A percentile compares a stretch with the other conserved stretches of the same genome.
Conservation (phyloP, 2,888 invertebrate species). For the Meteorus cinctellus region DNA sequence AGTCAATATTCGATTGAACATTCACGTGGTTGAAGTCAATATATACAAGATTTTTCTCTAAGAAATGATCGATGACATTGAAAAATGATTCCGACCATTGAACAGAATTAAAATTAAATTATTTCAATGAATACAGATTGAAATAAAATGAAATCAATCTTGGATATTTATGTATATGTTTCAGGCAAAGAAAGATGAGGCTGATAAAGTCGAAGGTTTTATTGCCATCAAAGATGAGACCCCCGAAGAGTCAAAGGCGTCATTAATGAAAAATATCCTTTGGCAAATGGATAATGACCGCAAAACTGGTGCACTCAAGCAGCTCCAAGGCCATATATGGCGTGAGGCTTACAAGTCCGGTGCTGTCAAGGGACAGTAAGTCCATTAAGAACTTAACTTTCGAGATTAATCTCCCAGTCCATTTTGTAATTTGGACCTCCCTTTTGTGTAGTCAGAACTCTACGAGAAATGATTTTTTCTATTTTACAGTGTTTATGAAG, state of each 20-base stretch:
- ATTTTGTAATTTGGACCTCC: not conserved
- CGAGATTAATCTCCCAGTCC: not conserved
- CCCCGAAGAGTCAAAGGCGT: conserved; percentile 77
- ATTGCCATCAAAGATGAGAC: conserved; percentile 76
- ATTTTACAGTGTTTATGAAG: conserved; percentile 86
- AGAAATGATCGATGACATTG: not conserved
- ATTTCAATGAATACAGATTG: not conserved
- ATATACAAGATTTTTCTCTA: not conserved
- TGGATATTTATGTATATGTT: conserved; percentile 35
- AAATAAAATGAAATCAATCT: conserved; percentile 7
- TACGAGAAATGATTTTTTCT: conserved; percentile 10
- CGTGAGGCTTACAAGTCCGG: conserved; percentile 87
- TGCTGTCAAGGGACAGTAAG: conserved; percentile 91
- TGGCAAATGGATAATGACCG: conserved; percentile 89
- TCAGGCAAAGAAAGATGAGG: conserved; percentile 76
- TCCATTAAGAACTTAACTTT: conserved; percentile 62
- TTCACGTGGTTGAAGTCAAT: not conserved
- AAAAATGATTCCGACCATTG: too few species aligned
- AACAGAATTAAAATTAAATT: not conserved
- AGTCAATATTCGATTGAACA: not conserved
- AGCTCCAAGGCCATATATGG: conserved; percentile 94
- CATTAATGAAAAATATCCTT: conserved; percentile 81
- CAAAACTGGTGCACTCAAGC: conserved; percentile 86
- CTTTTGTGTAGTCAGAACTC: not conserved
- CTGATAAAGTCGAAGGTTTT: conserved; percentile 77